phyloP scores from a whole-genome alignment of 2,888 invertebrate genomes.

The Crepidodera aurea region DNA sequence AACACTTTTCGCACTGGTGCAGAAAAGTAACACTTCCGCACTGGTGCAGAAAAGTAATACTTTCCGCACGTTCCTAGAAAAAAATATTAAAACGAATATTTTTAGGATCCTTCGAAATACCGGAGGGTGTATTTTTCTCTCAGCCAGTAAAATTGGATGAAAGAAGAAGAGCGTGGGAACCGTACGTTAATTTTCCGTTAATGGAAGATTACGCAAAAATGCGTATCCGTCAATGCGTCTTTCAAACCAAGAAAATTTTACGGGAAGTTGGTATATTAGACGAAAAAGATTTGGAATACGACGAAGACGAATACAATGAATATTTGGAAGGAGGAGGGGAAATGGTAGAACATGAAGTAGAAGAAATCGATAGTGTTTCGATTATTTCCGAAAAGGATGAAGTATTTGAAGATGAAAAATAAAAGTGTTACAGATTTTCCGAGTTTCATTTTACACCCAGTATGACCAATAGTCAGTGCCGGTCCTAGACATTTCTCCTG shows the following conservation, averaged over 20 bases:
- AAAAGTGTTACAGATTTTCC: no score
- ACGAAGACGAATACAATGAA: not conserved
- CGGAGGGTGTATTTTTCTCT: slow-evolving; percentile 65
- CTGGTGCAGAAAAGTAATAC: no score
- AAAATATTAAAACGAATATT: no score
- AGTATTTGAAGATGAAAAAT: no score
- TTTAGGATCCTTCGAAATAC: slow-evolving; percentile 65
- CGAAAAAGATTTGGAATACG: not conserved
- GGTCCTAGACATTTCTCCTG: no score
- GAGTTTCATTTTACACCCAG: no score
- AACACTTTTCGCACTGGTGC: no score
- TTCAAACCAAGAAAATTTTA: not conserved
- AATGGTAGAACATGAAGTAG: not conserved
- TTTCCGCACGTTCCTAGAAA: no score
- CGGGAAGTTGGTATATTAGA: not conserved
- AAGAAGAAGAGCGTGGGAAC: slow-evolving; percentile 61
- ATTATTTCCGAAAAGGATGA: no score
- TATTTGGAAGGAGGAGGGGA: not conserved
- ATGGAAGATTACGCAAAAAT: slow-evolving; percentile 32
- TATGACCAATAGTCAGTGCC: no score
- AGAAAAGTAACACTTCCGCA: no score
- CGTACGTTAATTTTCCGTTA: slow-evolving; percentile 52
- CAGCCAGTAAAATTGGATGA: slow-evolving; percentile 64
- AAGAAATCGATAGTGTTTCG: no score
- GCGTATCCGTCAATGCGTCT: slow-evolving; percentile 25